Evolutionary conservation across 1,140 invertebrate species (phyloP).

Genomic region (Macrotrachela quadricornifera): DNA sequence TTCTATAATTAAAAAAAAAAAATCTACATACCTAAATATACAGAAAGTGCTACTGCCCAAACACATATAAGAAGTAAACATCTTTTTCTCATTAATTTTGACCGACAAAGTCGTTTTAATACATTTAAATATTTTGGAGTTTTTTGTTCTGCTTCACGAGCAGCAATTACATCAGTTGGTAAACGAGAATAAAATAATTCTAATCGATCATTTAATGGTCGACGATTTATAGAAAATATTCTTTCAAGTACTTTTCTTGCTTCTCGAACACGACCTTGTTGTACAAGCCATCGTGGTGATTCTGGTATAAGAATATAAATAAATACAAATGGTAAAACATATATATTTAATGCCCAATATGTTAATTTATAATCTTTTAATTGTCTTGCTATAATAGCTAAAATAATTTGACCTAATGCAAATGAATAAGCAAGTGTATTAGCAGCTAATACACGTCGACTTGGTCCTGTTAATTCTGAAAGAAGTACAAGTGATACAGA

Average conservation of each 20-base stretch:
- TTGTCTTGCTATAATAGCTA: background rate
- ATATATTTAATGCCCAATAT: background rate
- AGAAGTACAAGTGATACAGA: background rate
- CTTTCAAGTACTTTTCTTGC: background rate
- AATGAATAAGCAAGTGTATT: slow-evolving; percentile 3
- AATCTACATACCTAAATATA: no score
- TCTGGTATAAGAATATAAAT: slow-evolving; percentile 2
- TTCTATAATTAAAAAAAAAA: no score
- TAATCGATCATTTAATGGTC: no score
- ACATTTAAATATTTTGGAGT: no score
- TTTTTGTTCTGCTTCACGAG: no score
- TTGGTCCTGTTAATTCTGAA: slow-evolving; percentile 4
- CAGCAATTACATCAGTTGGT: no score
- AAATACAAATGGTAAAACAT: slow-evolving; percentile 3
- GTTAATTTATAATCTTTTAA: slow-evolving; percentile 3
- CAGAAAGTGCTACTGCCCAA: no score
- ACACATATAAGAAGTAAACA: no score
- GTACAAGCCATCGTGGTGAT: slow-evolving; percentile 1
- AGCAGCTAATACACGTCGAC: background rate
- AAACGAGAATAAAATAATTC: no score
- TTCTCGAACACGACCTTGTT: background rate
- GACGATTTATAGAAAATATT: background rate
- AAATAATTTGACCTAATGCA: slow-evolving; percentile 2
- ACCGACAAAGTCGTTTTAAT: no score
- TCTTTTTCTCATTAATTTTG: no score